Evolutionary conservation across 30 jellyfish, hydroid and myxozoan species (phyloP), one percentile per base, ranked within the genome.

Genomic region (Catostylus mosaicus): DNA sequence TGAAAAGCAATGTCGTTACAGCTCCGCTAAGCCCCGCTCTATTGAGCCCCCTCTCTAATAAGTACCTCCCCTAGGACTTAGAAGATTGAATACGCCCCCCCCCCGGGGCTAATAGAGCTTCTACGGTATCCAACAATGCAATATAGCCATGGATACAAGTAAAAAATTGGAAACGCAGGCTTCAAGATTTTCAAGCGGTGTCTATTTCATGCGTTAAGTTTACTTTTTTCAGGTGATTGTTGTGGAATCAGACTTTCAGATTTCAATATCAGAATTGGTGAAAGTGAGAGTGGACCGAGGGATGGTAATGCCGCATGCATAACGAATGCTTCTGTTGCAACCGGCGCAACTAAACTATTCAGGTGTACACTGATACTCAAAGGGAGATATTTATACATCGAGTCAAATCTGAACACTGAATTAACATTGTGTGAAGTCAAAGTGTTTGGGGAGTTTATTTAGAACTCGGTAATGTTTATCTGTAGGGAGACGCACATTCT

Each of bases 241-340:
- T 72, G 83, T 72, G 83, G 83, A 35, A 34, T 1, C 3, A 27
- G 83, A 5, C 64, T 72, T 8, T 72, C 83, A 3, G 45, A 72
- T 48, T 72, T 72, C 46, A n/a, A 72, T 43, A 72, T 72, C 69
- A 24, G 47, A 32, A 45, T 72, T 72, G 83, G 71, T 0, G 69
- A 72, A 30, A 45, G 69, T 30, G 23, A 26, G 6, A 23, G 29
- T 10, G 70, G 70, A 30, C 16, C 20, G 20, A 70, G 83, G 8
- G 56, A 61, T 24, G 38, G 23, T 29, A 72, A 72, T 27, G 51
- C 45, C 64, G 67, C 34, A 9, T 72, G 83, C 32, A 48, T 37
- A 23, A 16, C 69, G 16, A 72, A 50, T 40, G 69, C 32, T 18
- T 30, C 70, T 26, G 83, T 72, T 32, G 70, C 83, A 0, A 19